Base-by-base conservation (phyloP, 2,888 invertebrate genomes). In the Agonopterix arenella region DNA sequence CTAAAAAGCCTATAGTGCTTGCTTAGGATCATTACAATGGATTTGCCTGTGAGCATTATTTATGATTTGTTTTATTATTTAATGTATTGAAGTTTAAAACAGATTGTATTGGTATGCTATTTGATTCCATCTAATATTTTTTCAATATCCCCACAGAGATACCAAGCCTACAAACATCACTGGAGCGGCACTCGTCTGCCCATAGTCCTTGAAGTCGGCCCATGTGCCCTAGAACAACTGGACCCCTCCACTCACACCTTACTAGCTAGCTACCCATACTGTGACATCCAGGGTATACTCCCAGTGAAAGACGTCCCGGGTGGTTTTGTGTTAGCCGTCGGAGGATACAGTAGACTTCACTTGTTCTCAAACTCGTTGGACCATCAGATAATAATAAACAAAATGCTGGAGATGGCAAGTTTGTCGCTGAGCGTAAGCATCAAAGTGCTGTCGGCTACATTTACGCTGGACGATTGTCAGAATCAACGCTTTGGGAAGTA, bases 181-280 rank as follows among this genome's bases (percentile, higher is more conserved):
- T 99, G 99, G 98, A 97, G 98, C 45, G 98, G 98, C 48, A 95
- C 95, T 38, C 92, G 96, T 55, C 90, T 98, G 43, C 97, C 97
- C 0, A 93, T 97, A 11, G 92, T 96, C 18, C 84, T 99, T 53
- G 97, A 98, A 90, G 95, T 98, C 1, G 96, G 96, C n/a, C 95
- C 96, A 0, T 95, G 95, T 74, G 96, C 97, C 36, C 80, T 99
- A 50, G 96, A 98, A 74, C 99, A 99, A 80, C 80, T 97, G 52
- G 97, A 98, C 80, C 95, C 96, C 1, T 93, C 95, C 0, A 96
- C 96, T 1, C 95, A 95, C 72, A 92, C 93, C 54, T 83, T 95
- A 16, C 86, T 98, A 49, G 95, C 97, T 38, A 82, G 80, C 59
- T 90, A 89, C 45, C 84, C 88, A 1, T 90, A 90, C 59, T 73